These are phyloP conservation scores for Cromileptes altivelis DNA, from an alignment of 2,113 vertebrate species.

Conservation along the genomic window DNA sequence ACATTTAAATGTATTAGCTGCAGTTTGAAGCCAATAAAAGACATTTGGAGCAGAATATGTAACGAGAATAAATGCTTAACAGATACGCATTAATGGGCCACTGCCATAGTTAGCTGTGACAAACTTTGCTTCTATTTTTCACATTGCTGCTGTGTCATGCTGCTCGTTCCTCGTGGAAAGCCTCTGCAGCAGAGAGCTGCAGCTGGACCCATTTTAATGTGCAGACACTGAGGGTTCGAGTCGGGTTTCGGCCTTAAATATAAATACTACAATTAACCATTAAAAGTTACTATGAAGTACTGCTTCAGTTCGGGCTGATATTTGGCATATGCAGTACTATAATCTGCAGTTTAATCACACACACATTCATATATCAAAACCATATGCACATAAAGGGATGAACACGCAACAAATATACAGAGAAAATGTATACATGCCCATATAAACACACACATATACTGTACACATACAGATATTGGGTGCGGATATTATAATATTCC, in stretches of 20 bases:
- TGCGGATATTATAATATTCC: constrained; percentile 34
- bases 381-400: constrained; percentile 16
- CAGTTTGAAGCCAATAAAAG: constrained; percentile 25
- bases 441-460: constrained; percentile 27
- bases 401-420: constrained; percentile 18
- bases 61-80: constrained; percentile 45
- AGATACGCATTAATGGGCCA: constrained; percentile 59
- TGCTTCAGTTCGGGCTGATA: neutral
- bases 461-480: constrained; percentile 40
- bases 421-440: constrained; percentile 11
- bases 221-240: constrained; percentile 19
- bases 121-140: constrained; percentile 62
- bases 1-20: constrained; percentile 3
- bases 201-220: constrained; percentile 41
- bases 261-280: constrained; percentile 38
- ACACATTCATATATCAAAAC: neutral
- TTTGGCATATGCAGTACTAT: neutral
- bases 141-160: constrained; percentile 73
- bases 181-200: constrained; percentile 65
- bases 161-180: constrained; percentile 57
- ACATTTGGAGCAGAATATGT: constrained; percentile 28
- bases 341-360: constrained; percentile 3
- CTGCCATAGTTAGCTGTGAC: constrained; percentile 63
- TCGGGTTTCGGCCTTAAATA: constrained; percentile 20
- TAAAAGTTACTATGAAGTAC: constrained; percentile 25